Conservation (phyloP, 2,113 vertebrate genomes). For the Amazona guildingii region DNA sequence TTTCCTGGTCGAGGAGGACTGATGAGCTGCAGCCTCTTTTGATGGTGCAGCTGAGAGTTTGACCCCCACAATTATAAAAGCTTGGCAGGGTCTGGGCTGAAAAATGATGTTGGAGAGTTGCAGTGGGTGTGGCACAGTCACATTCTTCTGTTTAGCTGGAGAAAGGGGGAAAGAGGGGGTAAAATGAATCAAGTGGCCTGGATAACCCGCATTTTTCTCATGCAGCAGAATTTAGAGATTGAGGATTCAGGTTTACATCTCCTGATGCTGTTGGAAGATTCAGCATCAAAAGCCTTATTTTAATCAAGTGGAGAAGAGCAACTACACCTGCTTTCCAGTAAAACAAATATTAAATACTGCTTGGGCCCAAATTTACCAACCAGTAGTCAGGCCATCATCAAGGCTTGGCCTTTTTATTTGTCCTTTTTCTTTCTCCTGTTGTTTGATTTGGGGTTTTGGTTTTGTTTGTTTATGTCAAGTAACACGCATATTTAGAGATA, state of each 20-base stretch:
- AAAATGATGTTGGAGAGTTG: not conserved
- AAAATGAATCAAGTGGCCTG: not conserved
- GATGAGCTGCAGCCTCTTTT: constrained; percentile 12
- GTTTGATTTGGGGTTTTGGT: not conserved
- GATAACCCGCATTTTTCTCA: not conserved
- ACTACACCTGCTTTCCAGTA: not conserved
- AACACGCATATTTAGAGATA: not conserved
- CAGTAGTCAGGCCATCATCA: no score
- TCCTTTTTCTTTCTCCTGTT: not conserved
- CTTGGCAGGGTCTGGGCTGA: not conserved
- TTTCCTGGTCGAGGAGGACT: not conserved
- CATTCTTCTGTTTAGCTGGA: not conserved
- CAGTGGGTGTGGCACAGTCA: not conserved
- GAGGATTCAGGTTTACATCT: not conserved
- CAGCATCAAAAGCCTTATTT: not conserved
- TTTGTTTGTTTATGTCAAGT: not conserved
- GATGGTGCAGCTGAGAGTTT: not conserved
- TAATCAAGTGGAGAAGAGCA: not conserved
- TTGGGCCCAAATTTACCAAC: not conserved
- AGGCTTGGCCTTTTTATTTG: accelerated
- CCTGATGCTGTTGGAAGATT: not conserved
- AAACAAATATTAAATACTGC: not conserved
- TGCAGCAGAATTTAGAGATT: not conserved
- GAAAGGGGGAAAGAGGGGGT: accelerated
- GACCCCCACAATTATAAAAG: constrained; percentile 1